phyloP scores from a whole-genome alignment of 2,888 invertebrate species.

The Chrysotoxum bicinctum region DNA sequence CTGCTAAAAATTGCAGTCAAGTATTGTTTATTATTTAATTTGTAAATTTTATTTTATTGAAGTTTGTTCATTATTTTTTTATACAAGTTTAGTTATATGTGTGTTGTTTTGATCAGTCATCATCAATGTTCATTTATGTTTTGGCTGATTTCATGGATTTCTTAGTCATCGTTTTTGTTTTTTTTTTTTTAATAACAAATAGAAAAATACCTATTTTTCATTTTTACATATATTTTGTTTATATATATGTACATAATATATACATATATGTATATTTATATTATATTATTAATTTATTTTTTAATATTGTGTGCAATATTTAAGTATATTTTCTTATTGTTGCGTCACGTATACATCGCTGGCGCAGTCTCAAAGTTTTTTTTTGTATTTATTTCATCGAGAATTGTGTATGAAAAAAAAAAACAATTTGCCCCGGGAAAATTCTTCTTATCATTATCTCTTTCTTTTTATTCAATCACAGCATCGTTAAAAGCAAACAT shows the following conservation, averaged over 20 bases:
- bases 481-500: constrained; percentile 65
- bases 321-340: constrained; percentile 65
- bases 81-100: constrained; percentile 37
- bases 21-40: constrained; percentile 19
- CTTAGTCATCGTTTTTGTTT: constrained; percentile 11
- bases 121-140: constrained; percentile 45
- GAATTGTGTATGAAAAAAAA: constrained; percentile 34
- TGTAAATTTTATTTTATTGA: constrained; percentile 18
- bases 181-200: constrained; percentile 61
- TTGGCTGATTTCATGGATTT: constrained; percentile 60
- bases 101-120: constrained; percentile 56
- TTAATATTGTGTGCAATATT: constrained; percentile 64
- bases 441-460: constrained; percentile 34
- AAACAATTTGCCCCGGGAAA: constrained; percentile 22
- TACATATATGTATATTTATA: constrained; percentile 57
- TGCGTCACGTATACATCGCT: constrained; percentile 72
- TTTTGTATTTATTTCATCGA: constrained; percentile 31
- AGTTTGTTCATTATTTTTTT: constrained; percentile 35
- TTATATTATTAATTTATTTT: constrained; percentile 37
- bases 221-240: constrained; percentile 58
- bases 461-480: constrained; percentile 58
- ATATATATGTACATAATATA: constrained; percentile 35
- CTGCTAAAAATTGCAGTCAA: constrained; percentile 38
- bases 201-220: constrained; percentile 71
- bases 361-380: constrained; percentile 70